Percentiles rank a stretch among this genome's conserved stretches.
Conservation (phyloP, 2,797 vertebrate genomes). For the Notolepis coatsorum region DNA sequence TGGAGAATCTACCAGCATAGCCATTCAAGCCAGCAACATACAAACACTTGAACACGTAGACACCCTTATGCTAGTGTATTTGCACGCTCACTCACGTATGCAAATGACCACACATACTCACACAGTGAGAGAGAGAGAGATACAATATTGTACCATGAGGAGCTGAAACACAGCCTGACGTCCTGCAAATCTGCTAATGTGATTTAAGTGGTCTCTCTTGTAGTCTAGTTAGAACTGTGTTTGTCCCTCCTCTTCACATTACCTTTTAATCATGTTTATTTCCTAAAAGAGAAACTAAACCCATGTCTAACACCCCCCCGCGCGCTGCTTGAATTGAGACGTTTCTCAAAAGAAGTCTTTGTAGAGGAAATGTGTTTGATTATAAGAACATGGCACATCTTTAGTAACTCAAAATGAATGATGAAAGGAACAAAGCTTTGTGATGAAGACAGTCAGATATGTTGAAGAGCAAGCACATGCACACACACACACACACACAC, state of each 20-base stretch:
- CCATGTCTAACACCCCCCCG: conserved; percentile 43
- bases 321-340: conserved; percentile 58
- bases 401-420: conserved; percentile 68
- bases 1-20: conserved; percentile 52
- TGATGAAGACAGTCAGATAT: conserved; percentile 62
- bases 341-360: conserved; percentile 68
- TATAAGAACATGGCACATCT: conserved; percentile 64
- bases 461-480: conserved; percentile 40
- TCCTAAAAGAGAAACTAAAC: conserved; percentile 60
- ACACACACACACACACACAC: conserved; percentile 8
- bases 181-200: conserved; percentile 62
- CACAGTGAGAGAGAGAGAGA: conserved; percentile 38
- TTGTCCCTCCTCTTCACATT: conserved; percentile 60
- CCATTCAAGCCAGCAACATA: conserved; percentile 33
- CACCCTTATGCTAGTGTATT: no score
- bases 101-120: conserved; percentile 40
- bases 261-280: conserved; percentile 73
- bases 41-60: conserved; percentile 41
- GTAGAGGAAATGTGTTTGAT: conserved; percentile 69
- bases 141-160: conserved; percentile 46
- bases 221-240: conserved; percentile 64
- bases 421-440: conserved; percentile 65
- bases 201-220: conserved; percentile 67
- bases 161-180: conserved; percentile 45
- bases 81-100: conserved; percentile 53